These are phyloP conservation scores for Notiomystis cincta DNA, from an alignment of 2,113 vertebrate genomes.

Conservation along the genomic window DNA sequence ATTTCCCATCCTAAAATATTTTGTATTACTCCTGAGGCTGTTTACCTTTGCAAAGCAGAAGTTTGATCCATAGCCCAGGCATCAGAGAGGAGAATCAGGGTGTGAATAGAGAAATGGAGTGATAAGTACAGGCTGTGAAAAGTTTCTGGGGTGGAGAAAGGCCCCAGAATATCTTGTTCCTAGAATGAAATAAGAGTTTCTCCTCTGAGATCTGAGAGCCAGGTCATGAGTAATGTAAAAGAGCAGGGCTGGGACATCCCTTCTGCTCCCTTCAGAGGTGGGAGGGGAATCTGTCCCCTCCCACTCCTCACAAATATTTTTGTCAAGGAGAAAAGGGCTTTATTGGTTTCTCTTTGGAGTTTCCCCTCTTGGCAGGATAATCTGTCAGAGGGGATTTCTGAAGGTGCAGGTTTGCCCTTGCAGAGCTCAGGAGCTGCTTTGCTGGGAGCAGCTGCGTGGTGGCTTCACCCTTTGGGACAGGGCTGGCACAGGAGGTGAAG, in stretches of 20 bases:
- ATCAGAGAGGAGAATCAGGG: not conserved
- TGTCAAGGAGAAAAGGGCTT: not conserved
- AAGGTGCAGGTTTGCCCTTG: not conserved
- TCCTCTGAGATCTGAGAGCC: not conserved
- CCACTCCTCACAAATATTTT: not conserved
- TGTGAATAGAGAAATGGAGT: not conserved
- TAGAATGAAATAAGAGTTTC: not conserved
- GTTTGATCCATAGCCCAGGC: not conserved
- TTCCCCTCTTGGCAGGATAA: not conserved
- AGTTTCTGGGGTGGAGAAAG: not conserved
- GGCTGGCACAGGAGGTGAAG: not conserved
- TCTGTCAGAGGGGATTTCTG: not conserved
- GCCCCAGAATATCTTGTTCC: not conserved
- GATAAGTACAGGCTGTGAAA: not conserved
- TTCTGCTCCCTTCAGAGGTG: not conserved
- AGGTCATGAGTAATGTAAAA: not conserved
- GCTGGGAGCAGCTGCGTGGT: not conserved
- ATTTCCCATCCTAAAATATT: not conserved
- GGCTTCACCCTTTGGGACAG: not conserved
- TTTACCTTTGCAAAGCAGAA: not conserved
- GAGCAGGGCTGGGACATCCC: not conserved
- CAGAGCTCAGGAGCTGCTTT: not conserved
- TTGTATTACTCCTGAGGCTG: not conserved
- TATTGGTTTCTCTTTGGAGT: not conserved
- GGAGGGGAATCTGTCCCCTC: not conserved